Evolutionary conservation across 1,140 invertebrate genomes (phyloP).

Genomic region (Scaptodrosophila lebanonensis): DNA sequence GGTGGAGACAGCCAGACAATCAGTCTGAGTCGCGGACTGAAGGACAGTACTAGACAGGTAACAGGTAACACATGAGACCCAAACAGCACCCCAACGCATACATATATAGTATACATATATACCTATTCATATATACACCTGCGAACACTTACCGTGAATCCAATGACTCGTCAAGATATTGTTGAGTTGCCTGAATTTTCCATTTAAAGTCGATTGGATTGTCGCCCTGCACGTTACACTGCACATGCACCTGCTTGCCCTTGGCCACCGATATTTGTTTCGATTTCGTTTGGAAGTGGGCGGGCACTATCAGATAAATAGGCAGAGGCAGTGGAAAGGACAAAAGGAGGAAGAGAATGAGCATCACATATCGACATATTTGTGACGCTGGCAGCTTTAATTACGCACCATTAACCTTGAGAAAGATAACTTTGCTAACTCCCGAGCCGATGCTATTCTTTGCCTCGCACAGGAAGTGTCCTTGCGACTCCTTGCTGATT

Average conservation of each 20-base stretch:
- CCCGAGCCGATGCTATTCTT: conserved; percentile 93
- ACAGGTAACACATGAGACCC: too few species aligned
- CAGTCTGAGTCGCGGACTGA: neutral
- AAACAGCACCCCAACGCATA: too few species aligned
- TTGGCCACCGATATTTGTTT: conserved; percentile 86
- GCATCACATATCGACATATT: neutral
- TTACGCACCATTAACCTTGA: conserved; percentile 90
- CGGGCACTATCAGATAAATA: conserved; percentile 83
- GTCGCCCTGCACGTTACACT: conserved; percentile 93
- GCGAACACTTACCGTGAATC: conserved; percentile 80
- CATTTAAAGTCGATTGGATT: conserved; percentile 91
- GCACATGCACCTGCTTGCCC: conserved; percentile 86
- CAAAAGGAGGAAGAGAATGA: neutral
- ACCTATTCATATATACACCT: neutral
- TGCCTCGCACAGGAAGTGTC: conserved; percentile 94
- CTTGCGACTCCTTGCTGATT: conserved; percentile 90
- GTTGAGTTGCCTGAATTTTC: conserved; percentile 80
- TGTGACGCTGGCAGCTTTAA: neutral
- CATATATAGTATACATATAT: neutral
- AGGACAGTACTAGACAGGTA: neutral
- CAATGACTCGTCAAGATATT: conserved; percentile 83
- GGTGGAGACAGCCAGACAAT: neutral
- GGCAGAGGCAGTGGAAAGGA: neutral
- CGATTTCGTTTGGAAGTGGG: conserved; percentile 88
- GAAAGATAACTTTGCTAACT: conserved; percentile 90